Base-by-base conservation (phyloP, 2,888 invertebrate species). In the Morpho achilles region DNA sequence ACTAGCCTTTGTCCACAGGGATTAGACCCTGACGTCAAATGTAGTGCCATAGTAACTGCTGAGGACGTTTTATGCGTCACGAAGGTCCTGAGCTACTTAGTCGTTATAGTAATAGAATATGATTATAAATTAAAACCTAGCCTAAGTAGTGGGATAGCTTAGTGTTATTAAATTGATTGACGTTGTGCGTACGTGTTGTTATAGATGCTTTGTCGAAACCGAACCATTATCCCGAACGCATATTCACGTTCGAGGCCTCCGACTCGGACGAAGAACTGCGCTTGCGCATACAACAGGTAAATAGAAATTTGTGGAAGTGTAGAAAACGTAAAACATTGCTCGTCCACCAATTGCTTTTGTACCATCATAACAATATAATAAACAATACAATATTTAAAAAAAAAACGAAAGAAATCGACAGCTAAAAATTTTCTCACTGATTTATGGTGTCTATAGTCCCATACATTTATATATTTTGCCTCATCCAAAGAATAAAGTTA, bases 151-250 rank as follows among this genome's bases (percentile, higher is more conserved):
- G 8, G 57, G 64, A 59, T 64, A 68, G 69, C 61, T 65, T 44
- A 64, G 23, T 58, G 41, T 59, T 67, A 58, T 63, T 61, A 69
- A 68, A 70, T 68, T 68, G 64, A 74, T 73, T 86, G 82, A 86
- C 78, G 82, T 84, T 84, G 80, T 84, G 72, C 80, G 82, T 87
- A 80, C 81, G 79, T 90, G 88, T 87, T 87, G 87, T 90, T 90
- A 79, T 90, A 90, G 90, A 90, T 90, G 85, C 89, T 89, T 90
- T 90, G 86, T 88, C 89, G 84, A 88, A 90, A 88, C 80, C 87
- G 82, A 89, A 80, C 79, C 84, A 86, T 86, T 89, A 86, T 66
- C 89, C 88, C 72, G 90, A 90, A 80, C 85, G 87, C 75, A 83
- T 89, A 77, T 89, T 85, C 83, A 79, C 88, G 77, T 90, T 88